Conservation (phyloP, 2,888 invertebrate genomes). For the Eucriotettix oculatus region DNA sequence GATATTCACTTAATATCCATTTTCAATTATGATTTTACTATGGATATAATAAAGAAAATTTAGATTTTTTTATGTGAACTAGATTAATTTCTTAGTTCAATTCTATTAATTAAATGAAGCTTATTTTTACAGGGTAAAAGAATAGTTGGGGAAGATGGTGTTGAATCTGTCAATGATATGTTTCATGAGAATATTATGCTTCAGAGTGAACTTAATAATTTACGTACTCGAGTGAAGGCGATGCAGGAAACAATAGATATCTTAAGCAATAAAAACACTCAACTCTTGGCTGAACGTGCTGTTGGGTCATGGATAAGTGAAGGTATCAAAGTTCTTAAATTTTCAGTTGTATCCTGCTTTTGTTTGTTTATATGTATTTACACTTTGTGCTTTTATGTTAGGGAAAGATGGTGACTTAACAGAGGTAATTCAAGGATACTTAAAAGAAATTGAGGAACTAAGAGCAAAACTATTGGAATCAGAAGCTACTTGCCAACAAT, state of each 20-base stretch:
- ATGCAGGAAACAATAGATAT: constrained; percentile 87
- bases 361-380: no score
- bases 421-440: constrained; percentile 63
- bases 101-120: not conserved
- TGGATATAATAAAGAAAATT: no score
- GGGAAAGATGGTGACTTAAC: constrained; percentile 37
- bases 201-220: constrained; percentile 70
- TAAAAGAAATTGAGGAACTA: constrained; percentile 81
- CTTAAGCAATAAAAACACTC: constrained; percentile 64
- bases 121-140: constrained; percentile 56
- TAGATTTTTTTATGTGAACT: not conserved
- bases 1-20: no score
- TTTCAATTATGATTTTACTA: no score
- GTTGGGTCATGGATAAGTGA: constrained; percentile 40
- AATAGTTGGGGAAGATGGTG: constrained; percentile 70
- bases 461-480: constrained; percentile 78
- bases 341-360: no score
- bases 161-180: constrained; percentile 79
- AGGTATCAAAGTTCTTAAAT: not conserved
- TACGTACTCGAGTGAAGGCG: constrained; percentile 79
- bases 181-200: constrained; percentile 91
- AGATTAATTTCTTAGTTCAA: not conserved
- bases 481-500: constrained; percentile 57
- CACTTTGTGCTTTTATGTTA: constrained; percentile 9
- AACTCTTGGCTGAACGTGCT: constrained; percentile 64